Conservation (phyloP, 2,113 vertebrate species). For the Chaenogobius annularis region DNA sequence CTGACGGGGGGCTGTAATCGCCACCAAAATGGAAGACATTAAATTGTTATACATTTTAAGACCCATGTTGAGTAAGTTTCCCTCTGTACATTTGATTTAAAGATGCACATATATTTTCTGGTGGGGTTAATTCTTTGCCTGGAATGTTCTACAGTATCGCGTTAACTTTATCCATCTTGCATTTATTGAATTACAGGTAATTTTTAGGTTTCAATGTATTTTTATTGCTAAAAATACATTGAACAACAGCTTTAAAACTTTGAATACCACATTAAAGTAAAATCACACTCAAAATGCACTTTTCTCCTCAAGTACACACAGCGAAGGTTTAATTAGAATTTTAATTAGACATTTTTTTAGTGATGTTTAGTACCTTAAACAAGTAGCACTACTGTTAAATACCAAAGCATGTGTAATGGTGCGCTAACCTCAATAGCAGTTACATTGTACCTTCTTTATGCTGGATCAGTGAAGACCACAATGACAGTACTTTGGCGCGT, state of each 20-base stretch:
- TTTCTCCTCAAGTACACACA: neutral
- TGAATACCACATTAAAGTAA: neutral
- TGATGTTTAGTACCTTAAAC: neutral
- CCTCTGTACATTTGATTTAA: neutral
- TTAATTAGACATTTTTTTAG: neutral
- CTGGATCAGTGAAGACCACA: too few species aligned
- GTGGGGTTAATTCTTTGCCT: too few species aligned
- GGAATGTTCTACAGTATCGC: too few species aligned
- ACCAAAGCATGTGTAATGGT: neutral
- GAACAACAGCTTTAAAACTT: too few species aligned
- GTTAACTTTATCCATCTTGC: too few species aligned
- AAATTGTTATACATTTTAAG: slow-evolving; percentile 13
- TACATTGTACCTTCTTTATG: neutral
- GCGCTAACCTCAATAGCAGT: neutral
- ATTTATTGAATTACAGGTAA: too few species aligned
- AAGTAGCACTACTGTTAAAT: neutral
- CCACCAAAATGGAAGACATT: slow-evolving; percentile 20
- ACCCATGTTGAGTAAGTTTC: too few species aligned
- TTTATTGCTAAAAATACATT: too few species aligned
- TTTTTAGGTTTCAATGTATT: too few species aligned
- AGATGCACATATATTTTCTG: too few species aligned
- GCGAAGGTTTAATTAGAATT: neutral
- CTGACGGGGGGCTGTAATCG: slow-evolving; percentile 20
- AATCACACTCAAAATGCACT: neutral
- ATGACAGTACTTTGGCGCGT: too few species aligned